Conservation (phyloP, 1,140 invertebrate genomes). For the Anastrepha ludens region DNA sequence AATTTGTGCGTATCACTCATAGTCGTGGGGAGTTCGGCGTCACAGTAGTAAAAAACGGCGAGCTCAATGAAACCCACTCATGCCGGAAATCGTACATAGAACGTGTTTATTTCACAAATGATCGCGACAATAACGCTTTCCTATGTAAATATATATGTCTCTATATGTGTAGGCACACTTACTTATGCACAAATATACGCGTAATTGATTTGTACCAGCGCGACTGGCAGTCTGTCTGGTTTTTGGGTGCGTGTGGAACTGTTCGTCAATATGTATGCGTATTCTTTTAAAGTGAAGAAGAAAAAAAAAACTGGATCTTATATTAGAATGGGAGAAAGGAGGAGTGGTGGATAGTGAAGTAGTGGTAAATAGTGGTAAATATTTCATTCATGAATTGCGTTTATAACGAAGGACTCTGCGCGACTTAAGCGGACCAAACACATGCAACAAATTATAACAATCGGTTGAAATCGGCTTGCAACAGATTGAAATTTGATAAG, state of each 20-base stretch:
- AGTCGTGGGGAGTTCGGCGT: not conserved
- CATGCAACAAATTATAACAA: too few species aligned
- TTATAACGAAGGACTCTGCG: not conserved
- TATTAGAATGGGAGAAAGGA: not conserved
- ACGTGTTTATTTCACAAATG: conserved; percentile 52
- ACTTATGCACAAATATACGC: not conserved
- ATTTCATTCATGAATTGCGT: conserved; percentile 26
- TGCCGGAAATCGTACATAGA: conserved; percentile 52
- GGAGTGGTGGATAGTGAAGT: not conserved
- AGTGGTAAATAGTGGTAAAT: not conserved
- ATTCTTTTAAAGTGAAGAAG: not conserved
- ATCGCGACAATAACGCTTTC: not conserved
- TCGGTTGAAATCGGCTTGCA: too few species aligned
- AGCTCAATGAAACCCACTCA: conserved; percentile 51
- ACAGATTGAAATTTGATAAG: too few species aligned
- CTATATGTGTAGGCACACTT: not conserved
- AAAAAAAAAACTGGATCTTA: not conserved
- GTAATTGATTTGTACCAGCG: not conserved
- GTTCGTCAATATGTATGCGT: not conserved
- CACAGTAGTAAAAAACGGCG: conserved; percentile 17
- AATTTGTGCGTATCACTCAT: not conserved
- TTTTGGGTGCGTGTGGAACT: conserved; percentile 9
- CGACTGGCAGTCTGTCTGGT: conserved; percentile 32
- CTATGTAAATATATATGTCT: not conserved
- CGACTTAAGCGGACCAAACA: too few species aligned